Evolutionary conservation across 1,140 invertebrate species (phyloP).

Genomic region (Nebria ingens): DNA sequence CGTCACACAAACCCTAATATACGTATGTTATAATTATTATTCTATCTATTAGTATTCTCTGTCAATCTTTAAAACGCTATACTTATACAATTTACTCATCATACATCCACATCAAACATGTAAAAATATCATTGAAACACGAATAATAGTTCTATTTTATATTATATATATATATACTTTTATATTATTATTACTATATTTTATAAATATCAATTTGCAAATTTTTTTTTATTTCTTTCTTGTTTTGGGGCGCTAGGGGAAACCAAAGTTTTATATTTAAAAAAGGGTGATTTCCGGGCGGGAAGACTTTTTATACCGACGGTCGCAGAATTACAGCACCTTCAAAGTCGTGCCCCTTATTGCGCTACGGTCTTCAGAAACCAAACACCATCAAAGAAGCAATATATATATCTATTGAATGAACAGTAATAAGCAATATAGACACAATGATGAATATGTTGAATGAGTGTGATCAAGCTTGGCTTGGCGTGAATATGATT

Average conservation of each 20-base stretch:
- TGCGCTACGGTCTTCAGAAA: neutral
- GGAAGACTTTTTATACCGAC: conserved; percentile 32
- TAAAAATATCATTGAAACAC: conserved; percentile 6
- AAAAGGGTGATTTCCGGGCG: conserved; percentile 29
- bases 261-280: conserved; percentile 10
- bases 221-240: too few relatives aligned
- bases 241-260: too few relatives aligned
- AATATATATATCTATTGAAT: too few relatives aligned
- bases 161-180: neutral
- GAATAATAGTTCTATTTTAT: neutral
- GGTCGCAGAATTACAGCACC: conserved; percentile 26
- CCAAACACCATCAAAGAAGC: neutral
- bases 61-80: too few relatives aligned
- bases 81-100: too few relatives aligned
- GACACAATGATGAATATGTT: too few relatives aligned
- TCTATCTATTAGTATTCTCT: too few relatives aligned
- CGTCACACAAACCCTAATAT: too few relatives aligned
- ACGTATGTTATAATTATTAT: too few relatives aligned
- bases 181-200: neutral
- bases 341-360: conserved; percentile 29
- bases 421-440: too few relatives aligned
- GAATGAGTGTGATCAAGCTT: too few relatives aligned
- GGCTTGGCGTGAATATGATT: too few relatives aligned
- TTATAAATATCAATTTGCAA: neutral
- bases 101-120: conserved; percentile 7